Conservation (phyloP, 1,140 invertebrate genomes). For the Microplitis demolitor region DNA sequence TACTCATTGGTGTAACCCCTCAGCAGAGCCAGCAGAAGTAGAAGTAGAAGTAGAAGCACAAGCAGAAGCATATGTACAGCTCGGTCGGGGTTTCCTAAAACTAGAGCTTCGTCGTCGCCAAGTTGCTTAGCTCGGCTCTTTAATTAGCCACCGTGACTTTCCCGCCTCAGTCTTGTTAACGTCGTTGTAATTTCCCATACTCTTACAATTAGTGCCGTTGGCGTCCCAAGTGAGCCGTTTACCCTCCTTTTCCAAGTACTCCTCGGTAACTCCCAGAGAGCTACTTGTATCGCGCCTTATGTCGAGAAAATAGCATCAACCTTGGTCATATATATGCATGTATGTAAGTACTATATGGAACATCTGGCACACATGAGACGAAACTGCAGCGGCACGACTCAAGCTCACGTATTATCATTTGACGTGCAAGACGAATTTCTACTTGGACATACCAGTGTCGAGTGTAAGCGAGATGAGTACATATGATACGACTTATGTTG, state of each 20-base stretch:
- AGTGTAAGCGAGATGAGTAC: not conserved
- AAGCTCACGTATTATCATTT: not conserved
- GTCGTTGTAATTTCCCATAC: slow-evolving; percentile 23
- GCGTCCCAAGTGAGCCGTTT: slow-evolving; percentile 9
- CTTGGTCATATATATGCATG: no score
- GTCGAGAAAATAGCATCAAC: no score
- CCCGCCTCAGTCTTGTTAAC: slow-evolving; percentile 19
- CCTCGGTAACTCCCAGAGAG: not conserved
- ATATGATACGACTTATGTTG: not conserved
- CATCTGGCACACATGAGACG: no score
- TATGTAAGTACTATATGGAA: no score
- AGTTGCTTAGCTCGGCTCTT: slow-evolving; percentile 36
- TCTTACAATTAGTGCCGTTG: slow-evolving; percentile 20
- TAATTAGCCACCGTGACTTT: slow-evolving; percentile 37
- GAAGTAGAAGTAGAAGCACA: no score
- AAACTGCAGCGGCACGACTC: no score
- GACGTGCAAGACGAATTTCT: not conserved
- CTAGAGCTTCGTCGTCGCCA: not conserved
- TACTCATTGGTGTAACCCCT: no score
- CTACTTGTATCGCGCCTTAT: no score
- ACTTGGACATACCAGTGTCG: not conserved
- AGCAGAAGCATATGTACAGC: no score
- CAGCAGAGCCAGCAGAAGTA: no score
- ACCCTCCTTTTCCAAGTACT: not conserved
- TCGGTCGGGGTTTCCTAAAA: not conserved